Evolutionary conservation across 2,113 vertebrate species (phyloP).

Genomic region (Dasyurus viverrinus): DNA sequence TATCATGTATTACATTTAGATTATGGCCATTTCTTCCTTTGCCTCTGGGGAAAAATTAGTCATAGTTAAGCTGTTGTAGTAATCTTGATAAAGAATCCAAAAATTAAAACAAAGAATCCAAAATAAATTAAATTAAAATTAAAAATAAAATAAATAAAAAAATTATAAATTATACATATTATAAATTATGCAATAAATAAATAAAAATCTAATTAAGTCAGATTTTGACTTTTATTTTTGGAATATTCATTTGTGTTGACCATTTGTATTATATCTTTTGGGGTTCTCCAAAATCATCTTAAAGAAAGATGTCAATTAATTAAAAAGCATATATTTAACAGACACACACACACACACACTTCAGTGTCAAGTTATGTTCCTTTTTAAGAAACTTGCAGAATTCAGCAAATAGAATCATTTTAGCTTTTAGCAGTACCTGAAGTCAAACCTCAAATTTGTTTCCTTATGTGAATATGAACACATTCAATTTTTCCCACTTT

Average conservation of each 20-base stretch:
- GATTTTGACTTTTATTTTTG: conserved; percentile 35
- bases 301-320: conserved; percentile 14
- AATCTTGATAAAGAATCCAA: too few species aligned
- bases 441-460: not conserved
- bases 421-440: not conserved
- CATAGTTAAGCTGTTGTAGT: not conserved
- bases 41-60: not conserved
- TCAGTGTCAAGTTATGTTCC: too few species aligned
- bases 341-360: too few species aligned
- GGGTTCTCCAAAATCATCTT: conserved; percentile 50
- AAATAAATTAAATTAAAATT: too few species aligned
- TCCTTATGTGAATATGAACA: not conserved
- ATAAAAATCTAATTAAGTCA: not conserved
- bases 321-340: too few species aligned
- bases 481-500: not conserved
- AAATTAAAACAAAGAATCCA: too few species aligned
- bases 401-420: not conserved
- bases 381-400: not conserved
- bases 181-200: too few species aligned
- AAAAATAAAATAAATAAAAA: too few species aligned
- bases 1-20: not conserved
- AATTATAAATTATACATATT: too few species aligned
- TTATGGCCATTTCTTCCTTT: not conserved
- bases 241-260: not conserved
- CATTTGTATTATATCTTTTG: not conserved